These are phyloP conservation scores for Lutjanus campechanus DNA, from an alignment of 2,797 vertebrate species.

Conservation along the genomic window DNA sequence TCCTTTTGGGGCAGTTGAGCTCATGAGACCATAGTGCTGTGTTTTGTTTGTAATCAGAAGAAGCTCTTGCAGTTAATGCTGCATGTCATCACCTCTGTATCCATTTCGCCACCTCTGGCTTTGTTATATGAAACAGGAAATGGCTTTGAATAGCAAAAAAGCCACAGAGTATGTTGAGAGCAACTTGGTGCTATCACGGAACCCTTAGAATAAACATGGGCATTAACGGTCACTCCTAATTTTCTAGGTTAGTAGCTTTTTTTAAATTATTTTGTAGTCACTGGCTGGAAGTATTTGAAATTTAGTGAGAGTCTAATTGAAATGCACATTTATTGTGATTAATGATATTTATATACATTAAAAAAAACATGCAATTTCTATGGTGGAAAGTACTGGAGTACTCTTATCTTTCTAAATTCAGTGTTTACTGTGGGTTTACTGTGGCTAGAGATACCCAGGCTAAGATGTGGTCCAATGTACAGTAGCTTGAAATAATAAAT, in stretches of 20 bases:
- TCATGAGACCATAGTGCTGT: neutral
- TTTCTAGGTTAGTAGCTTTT: neutral
- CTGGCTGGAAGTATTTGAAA: no score
- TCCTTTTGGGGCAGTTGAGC: neutral
- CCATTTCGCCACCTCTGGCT: neutral
- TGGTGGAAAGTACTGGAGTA: neutral
- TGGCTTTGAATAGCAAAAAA: conserved; percentile 23
- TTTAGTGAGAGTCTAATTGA: neutral
- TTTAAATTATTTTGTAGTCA: neutral
- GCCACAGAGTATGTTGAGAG: conserved; percentile 21
- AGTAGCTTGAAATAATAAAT: neutral
- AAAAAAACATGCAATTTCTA: neutral
- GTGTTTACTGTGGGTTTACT: neutral
- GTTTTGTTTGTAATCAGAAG: conserved; percentile 1
- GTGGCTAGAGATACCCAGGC: neutral
- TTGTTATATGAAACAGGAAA: conserved; percentile 36
- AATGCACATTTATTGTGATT: neutral
- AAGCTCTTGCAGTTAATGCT: neutral
- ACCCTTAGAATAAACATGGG: neutral
- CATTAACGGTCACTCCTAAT: neutral
- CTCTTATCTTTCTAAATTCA: neutral
- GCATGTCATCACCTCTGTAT: neutral
- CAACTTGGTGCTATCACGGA: neutral
- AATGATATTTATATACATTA: neutral
- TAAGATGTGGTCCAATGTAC: neutral